Base-by-base conservation (phyloP, 1,140 invertebrate species). In the Atta texana region DNA sequence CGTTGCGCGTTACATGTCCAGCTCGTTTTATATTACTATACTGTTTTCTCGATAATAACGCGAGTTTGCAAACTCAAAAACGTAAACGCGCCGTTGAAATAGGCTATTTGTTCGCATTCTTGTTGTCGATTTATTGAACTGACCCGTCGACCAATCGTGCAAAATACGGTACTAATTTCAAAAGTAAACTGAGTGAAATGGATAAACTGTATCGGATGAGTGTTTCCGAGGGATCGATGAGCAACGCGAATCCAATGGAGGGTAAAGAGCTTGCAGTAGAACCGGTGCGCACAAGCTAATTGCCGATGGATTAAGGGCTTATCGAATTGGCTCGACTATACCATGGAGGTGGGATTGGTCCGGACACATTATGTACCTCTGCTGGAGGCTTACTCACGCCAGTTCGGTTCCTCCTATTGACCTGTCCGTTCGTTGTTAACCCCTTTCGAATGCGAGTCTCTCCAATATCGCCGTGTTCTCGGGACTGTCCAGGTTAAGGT, bases 281-380 rank as follows among this genome's bases (percentile, higher is more conserved):
- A 7, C 63, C 57, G 71, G 8, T 55, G 49, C 74, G 88, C 72
- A 69, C 51, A 87, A 90, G 90, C 86, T 92, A 93, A 93, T 93
- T 93, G 88, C 89, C 90, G 85, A 92, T 88, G 91, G 92, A 93
- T 93, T 90, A 92, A 90, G 91, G 88, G 91, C 87, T 93, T 92
- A 92, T 92, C 91, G 88, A 91, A 90, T 92, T 57, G 87, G 86
- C 77, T 59, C 87, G 71, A 44, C 69, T 81, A 77, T 78, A 61
- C 76, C 81, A 75, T 31, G 53, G 34, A 39, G 61, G 63, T 61
- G 39, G 76, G 59, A 90, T 88, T 84, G 88, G 64, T 87, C 51
- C 57, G 88, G 72, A 81, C 80, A 53, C 87, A 57, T 86, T 88
- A 88, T 82, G 72, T 78, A 74, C 59, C 69, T 31, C 75, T 18